A percentile compares a stretch with the other conserved stretches of the same genome.
phyloP scores from a whole-genome alignment of 2,797 vertebrate genomes.

The Arnoldichthys spilopterus region DNA sequence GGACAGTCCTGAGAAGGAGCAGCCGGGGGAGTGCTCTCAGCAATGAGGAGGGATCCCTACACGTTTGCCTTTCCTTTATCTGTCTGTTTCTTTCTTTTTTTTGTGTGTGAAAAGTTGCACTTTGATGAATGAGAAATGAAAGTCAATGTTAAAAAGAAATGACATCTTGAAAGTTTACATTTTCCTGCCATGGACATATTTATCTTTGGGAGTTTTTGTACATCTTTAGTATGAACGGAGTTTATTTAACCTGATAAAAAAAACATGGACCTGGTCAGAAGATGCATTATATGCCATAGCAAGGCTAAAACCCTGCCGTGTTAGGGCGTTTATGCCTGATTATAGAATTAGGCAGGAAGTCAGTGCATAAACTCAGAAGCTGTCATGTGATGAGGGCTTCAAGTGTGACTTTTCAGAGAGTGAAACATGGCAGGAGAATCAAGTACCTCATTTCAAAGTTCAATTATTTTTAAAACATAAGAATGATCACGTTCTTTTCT shows the following conservation, averaged over 20 bases:
- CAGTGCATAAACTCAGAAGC: not conserved
- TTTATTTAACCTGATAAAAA: not conserved
- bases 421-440: not conserved
- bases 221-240: not conserved
- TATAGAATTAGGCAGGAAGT: not conserved
- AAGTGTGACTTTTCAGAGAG: not conserved
- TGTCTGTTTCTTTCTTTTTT: not conserved
- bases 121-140: constrained; percentile 27
- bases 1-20: constrained; percentile 70
- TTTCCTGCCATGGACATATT: not conserved
- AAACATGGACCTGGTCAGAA: not conserved
- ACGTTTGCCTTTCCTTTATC: not conserved
- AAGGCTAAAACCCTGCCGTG: not conserved
- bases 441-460: not conserved
- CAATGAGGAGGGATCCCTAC: constrained; percentile 72
- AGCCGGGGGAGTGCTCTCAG: constrained; percentile 75
- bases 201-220: constrained; percentile 16
- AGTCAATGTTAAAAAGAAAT: constrained; percentile 12
- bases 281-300: not conserved
- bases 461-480: not conserved
- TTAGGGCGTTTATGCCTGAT: not conserved
- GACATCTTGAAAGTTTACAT: constrained; percentile 38
- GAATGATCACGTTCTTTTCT: not conserved
- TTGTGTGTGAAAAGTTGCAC: constrained; percentile 35
- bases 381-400: not conserved